These are phyloP conservation scores for Junonia oenone DNA, from an alignment of 2,888 invertebrate species.

Conservation along the genomic window DNA sequence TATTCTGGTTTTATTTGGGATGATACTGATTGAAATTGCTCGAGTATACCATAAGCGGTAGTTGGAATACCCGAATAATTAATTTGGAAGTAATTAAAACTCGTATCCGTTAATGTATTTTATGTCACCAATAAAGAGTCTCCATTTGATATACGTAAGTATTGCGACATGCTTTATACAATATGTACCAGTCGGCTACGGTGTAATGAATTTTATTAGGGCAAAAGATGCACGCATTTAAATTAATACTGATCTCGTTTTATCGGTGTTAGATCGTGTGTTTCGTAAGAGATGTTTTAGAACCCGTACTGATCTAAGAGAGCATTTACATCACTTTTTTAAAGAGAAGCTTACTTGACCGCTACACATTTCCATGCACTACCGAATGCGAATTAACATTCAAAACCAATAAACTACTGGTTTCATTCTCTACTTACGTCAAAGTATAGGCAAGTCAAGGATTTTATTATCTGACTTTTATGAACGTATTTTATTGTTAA, in stretches of 20 bases:
- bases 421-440: slow-evolving; percentile 25
- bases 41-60: slow-evolving; percentile 17
- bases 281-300: slow-evolving; percentile 15
- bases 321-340: slow-evolving; percentile 20
- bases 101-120: slow-evolving; percentile 18
- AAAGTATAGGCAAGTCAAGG: slow-evolving; percentile 24
- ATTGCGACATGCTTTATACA: slow-evolving; percentile 11
- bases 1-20: slow-evolving; percentile 23
- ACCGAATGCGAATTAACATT: slow-evolving; percentile 27
- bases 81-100: slow-evolving; percentile 22
- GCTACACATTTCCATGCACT: slow-evolving; percentile 7
- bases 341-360: slow-evolving; percentile 2
- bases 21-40: slow-evolving; percentile 21
- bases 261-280: slow-evolving; percentile 1
- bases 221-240: slow-evolving; percentile 26
- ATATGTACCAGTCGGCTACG: slow-evolving; percentile 18
- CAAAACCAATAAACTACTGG: slow-evolving; percentile 28
- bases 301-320: slow-evolving; percentile 1
- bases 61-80: slow-evolving; percentile 21
- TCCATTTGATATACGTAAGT: slow-evolving; percentile 6
- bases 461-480: slow-evolving; percentile 30
- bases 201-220: slow-evolving; percentile 22
- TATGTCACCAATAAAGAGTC: slow-evolving; percentile 24
- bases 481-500: slow-evolving; percentile 28
- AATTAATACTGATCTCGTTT: slow-evolving; percentile 22